Base-by-base conservation (phyloP, 2,113 vertebrate species). In the Limnothrissa miodon region DNA sequence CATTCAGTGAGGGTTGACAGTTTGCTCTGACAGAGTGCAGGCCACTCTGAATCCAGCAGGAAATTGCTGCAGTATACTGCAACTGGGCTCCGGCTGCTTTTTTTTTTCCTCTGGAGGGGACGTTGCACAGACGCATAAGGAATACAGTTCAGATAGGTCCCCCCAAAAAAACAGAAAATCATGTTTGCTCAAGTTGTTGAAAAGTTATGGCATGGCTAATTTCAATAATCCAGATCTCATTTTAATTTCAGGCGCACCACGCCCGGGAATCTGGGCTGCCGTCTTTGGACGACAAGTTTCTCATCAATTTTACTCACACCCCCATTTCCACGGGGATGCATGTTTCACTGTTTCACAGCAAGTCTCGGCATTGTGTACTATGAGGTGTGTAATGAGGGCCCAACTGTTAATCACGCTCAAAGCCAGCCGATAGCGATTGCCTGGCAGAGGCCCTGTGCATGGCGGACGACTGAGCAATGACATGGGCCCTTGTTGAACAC, bases 11-110 rank as follows among this genome's bases (percentile, higher is more conserved):
- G 79, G 87, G 86, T 87, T 87, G 89, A 90, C 90, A 88, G 81
- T 83, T 82, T 84, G 83, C 80, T 83, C 5, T 91, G 92, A 94
- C 87, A 82, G 89, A 93, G 89, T 62, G 86, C 94, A 94, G 94
- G 85, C 89, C 88, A 89, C 81, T 81, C 83, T 80, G 79, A 90
- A 90, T 88, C 90, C 59, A 80, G 89, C 89, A 90, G 90, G 89
- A 94, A 94, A 91, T 90, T 92, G 89, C 89, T 78, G 82, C 62
- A 85, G 83, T 88, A 88, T 85, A 85, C 79, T 86, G 85, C 82
- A 88, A 92, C 90, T 88, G 87, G 90, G 90, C 80, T 85, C 78
- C 81, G 46, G 83, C 79, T 46, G n/a, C 83, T 79, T 84, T 82
- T 51, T 81, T 80, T 46, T 44, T 11, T 39, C 56, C 44, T 85